Evolutionary conservation across 1,140 invertebrate species (phyloP).

Genomic region (Stegodyphus mimosarum): DNA sequence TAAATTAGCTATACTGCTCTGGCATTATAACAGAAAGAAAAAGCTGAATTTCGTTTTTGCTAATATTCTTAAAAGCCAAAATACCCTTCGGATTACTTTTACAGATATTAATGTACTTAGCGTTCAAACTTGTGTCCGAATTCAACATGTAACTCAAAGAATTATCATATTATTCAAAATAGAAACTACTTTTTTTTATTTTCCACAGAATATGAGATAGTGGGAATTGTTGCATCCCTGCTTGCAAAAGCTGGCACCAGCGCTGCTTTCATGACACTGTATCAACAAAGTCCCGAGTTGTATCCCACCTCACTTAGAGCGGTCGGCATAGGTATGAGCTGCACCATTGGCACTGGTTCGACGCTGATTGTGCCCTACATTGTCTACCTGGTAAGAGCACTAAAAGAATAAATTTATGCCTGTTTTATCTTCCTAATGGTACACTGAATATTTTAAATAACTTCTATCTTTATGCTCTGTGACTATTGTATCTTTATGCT

Average conservation of each 20-base stretch:
- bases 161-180: neutral
- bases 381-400: conserved; percentile 4
- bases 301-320: conserved; percentile 9
- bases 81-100: no score
- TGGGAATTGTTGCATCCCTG: neutral
- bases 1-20: no score
- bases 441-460: no score
- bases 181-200: neutral
- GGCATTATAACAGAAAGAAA: no score
- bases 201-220: neutral
- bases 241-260: conserved; percentile 5
- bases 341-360: neutral
- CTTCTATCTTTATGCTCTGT: no score
- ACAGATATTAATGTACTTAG: no score
- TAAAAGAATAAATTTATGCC: no score
- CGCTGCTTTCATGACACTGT: neutral
- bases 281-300: conserved; percentile 14
- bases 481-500: no score
- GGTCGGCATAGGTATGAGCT: conserved; percentile 1
- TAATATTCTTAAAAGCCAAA: no score
- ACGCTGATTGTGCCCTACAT: conserved; percentile 11
- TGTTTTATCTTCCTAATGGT: no score
- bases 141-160: neutral
- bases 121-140: neutral
- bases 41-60: no score